A percentile compares a stretch with the other conserved stretches of the same genome.
Evolutionary conservation across 2,888 invertebrate genomes (phyloP).

Genomic region (Iselma pallidipennis): DNA sequence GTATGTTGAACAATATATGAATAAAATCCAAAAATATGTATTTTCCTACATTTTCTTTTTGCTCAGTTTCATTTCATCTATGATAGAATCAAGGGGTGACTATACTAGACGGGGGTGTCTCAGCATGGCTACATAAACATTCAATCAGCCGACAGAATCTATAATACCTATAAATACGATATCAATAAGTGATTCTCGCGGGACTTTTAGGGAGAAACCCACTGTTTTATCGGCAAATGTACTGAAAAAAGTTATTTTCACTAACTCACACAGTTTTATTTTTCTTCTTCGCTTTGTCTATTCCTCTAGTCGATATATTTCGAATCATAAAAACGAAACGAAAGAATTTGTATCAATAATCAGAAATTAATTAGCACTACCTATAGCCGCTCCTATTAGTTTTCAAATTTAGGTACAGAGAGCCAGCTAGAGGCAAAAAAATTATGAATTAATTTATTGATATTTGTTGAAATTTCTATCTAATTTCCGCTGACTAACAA

Average conservation of each 20-base stretch:
- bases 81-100: slow-evolving; percentile 17
- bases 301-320: background rate
- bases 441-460: too few relatives aligned
- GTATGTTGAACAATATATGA: slow-evolving; percentile 21
- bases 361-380: too few relatives aligned
- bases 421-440: too few relatives aligned
- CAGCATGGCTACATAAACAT: slow-evolving; percentile 52
- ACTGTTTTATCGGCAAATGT: slow-evolving; percentile 55
- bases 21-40: background rate
- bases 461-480: too few relatives aligned
- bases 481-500: too few relatives aligned
- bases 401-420: too few relatives aligned
- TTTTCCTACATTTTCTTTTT: too few relatives aligned
- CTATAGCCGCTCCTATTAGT: too few relatives aligned
- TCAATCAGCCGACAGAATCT: slow-evolving; percentile 52
- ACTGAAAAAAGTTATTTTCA: slow-evolving; percentile 49
- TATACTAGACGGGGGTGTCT: slow-evolving; percentile 30
- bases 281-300: background rate
- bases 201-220: slow-evolving; percentile 45
- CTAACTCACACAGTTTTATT: background rate
- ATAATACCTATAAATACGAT: slow-evolving; percentile 57
- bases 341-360: too few relatives aligned
- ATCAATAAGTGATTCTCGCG: slow-evolving; percentile 55
- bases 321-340: background rate
- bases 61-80: background rate